A percentile compares a stretch with the other conserved stretches of the same genome.
Conservation (phyloP, 2,113 vertebrate genomes). For the Sphaerodactylus townsendi region DNA sequence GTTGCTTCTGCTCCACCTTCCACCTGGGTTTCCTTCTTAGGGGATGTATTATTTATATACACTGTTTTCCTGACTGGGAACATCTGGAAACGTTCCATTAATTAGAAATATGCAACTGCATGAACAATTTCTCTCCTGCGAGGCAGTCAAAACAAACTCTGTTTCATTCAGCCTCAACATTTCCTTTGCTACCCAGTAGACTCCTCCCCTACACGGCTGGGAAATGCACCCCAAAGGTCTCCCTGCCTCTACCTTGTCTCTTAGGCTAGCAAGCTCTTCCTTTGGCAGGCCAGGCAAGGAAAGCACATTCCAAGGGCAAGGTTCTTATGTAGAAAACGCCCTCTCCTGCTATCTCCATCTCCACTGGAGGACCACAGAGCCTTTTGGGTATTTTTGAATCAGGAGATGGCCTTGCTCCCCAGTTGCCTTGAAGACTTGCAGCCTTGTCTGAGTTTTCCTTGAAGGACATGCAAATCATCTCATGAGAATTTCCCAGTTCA, state of each 20-base stretch:
- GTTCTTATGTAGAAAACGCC: neutral
- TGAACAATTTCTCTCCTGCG: constrained; percentile 29
- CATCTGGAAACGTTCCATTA: constrained; percentile 43
- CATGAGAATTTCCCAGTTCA: neutral
- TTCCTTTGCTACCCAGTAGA: constrained; percentile 10
- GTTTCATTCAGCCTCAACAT: constrained; percentile 28
- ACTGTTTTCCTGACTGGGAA: constrained; percentile 24
- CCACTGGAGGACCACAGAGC: neutral
- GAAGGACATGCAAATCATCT: neutral
- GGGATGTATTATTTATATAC: constrained; percentile 25
- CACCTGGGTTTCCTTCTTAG: neutral
- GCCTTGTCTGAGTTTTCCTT: neutral
- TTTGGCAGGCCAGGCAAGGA: neutral
- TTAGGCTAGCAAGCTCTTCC: neutral
- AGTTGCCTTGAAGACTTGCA: neutral
- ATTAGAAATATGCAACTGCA: constrained; percentile 56
- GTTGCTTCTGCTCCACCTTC: neutral
- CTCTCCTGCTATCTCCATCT: neutral
- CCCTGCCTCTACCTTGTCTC: neutral
- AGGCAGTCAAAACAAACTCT: constrained; percentile 23
- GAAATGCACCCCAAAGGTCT: neutral
- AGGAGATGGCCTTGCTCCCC: neutral
- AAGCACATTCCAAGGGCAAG: neutral
- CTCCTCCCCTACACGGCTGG: constrained; percentile 9
- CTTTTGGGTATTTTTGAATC: neutral